A percentile compares a stretch with the other conserved stretches of the same genome.
These are phyloP conservation scores for Microtus montanus DNA, from an alignment of 2,113 vertebrate genomes.

Conservation along the genomic window DNA sequence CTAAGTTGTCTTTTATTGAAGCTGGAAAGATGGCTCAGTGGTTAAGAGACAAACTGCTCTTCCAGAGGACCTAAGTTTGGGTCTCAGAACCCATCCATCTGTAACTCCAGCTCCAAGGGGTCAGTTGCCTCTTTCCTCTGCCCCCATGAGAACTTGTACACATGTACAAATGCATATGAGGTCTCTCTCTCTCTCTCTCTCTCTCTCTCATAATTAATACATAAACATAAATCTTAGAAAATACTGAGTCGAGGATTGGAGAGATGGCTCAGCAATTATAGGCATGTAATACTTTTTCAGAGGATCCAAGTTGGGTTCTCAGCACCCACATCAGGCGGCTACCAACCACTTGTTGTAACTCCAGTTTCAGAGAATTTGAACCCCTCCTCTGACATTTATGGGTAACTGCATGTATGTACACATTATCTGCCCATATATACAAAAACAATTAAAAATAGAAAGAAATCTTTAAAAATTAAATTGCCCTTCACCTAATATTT, in stretches of 20 bases:
- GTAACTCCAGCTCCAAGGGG: background rate
- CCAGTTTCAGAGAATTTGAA: background rate
- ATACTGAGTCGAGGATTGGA: background rate
- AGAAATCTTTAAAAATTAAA: background rate
- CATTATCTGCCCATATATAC: background rate
- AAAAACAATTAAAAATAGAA: background rate
- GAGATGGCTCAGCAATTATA: background rate
- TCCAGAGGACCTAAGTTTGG: no score
- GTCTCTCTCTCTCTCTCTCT: background rate
- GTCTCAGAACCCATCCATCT: no score
- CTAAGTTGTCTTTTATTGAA: background rate
- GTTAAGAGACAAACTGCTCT: no score
- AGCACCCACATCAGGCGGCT: background rate
- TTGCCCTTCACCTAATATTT: background rate
- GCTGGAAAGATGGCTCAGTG: no score
- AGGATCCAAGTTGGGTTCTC: background rate
- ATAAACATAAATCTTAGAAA: background rate
- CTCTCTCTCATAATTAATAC: background rate
- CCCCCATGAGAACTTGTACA: background rate
- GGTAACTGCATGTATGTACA: no score
- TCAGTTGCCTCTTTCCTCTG: background rate
- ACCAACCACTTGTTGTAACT: background rate
- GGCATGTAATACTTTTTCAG: background rate
- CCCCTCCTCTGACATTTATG: no score
- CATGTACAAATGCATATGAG: background rate